phyloP scores from a whole-genome alignment of 2,888 invertebrate species.

The Drosophila phalerata region DNA sequence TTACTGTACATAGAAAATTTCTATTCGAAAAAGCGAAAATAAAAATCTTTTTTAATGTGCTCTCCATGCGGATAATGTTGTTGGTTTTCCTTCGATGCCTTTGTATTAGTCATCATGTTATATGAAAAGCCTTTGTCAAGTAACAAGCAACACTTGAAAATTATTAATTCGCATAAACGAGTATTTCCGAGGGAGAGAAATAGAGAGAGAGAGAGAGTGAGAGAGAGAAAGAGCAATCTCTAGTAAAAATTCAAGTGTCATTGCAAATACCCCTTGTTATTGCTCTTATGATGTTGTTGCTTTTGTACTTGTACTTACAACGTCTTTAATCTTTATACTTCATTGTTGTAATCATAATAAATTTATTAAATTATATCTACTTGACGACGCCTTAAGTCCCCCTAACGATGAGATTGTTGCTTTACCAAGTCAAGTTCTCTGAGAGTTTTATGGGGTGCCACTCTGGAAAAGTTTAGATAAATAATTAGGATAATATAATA shows the following conservation, averaged over 20 bases:
- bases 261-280: conserved; percentile 50
- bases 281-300: conserved; percentile 12
- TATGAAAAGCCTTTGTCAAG: conserved; percentile 52
- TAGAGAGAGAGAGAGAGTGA: background rate
- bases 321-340: conserved; percentile 28
- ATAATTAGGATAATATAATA: background rate
- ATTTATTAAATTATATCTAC: conserved; percentile 70
- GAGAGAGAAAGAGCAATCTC: background rate
- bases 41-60: conserved; percentile 14
- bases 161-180: conserved; percentile 72
- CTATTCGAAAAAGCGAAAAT: conserved; percentile 14
- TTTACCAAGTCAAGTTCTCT: background rate
- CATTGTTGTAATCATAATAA: conserved; percentile 66
- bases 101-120: conserved; percentile 45
- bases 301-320: conserved; percentile 13
- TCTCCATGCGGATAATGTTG: background rate
- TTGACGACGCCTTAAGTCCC: conserved; percentile 29
- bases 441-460: background rate
- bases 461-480: background rate
- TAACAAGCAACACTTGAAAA: conserved; percentile 46
- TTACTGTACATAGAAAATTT: conserved; percentile 12
- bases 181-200: conserved; percentile 51
- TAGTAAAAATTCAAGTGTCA: conserved; percentile 20
- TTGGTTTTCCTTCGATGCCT: conserved; percentile 8
- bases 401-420: conserved; percentile 1